These are phyloP conservation scores for Nematostella vectensis DNA, from an alignment of 92 coral and sea anemone species.

Conservation along the genomic window DNA sequence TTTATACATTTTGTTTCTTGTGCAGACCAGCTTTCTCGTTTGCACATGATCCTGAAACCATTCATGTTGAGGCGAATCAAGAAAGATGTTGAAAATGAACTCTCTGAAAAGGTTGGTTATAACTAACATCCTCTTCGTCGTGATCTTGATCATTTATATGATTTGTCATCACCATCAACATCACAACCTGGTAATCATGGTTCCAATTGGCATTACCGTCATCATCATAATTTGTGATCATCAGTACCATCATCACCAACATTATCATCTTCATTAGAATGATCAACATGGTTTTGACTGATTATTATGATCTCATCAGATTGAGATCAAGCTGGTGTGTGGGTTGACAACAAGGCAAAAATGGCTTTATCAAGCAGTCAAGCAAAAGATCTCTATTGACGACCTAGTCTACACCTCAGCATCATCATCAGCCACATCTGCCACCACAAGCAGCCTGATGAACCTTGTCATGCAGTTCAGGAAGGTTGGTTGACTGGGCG, in stretches of 20 bases:
- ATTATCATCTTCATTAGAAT: too few species aligned
- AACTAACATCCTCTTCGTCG: background rate
- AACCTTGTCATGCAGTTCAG: slow-evolving; percentile 98
- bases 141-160: too few species aligned
- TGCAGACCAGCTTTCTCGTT: slow-evolving; percentile 91
- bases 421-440: slow-evolving; percentile 60
- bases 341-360: slow-evolving; percentile 88
- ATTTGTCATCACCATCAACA: too few species aligned
- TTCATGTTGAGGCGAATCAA: slow-evolving; percentile 98
- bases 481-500: slow-evolving; percentile 54
- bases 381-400: slow-evolving; percentile 91
- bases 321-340: slow-evolving; percentile 93
- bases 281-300: too few species aligned
- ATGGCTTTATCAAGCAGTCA: slow-evolving; percentile 93
- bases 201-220: too few species aligned
- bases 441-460: slow-evolving; percentile 94
- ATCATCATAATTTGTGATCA: too few species aligned
- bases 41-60: slow-evolving; percentile 98
- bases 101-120: slow-evolving; percentile 94
- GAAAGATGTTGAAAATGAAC: slow-evolving; percentile 93
- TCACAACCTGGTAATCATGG: too few species aligned
- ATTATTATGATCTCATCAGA: slow-evolving; percentile 21
- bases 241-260: too few species aligned
- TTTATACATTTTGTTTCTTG: slow-evolving; percentile 1
- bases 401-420: slow-evolving; percentile 94